Base-by-base conservation (phyloP, 1,140 invertebrate species). In the Cepaea nemoralis region DNA sequence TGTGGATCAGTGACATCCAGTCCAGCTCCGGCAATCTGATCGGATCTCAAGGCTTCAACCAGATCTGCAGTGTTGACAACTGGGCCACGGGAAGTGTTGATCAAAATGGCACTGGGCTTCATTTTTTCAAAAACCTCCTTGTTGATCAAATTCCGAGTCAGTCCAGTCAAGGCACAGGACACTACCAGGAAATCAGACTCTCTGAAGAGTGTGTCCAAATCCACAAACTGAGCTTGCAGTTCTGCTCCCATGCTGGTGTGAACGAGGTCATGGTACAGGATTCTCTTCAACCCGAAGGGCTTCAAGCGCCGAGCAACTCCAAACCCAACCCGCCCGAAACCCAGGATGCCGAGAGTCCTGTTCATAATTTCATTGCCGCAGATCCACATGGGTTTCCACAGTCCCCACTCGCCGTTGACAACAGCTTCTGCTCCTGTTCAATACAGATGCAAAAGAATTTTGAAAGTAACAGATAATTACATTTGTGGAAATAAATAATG, bases 1-100 rank as follows among this genome's bases (percentile, higher is more conserved):
- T 99, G 97, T 0, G 97, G 97, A 40, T 94, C 95, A 86, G 95
- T 98, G 0, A 98, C 97, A 93, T 99, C 97, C 24, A 99, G 92
- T 0, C 97, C 97, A 24, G 97, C 97, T 10, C 94, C 96, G 88
- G 93, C 92, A 70, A 98, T 97, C 69, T 92, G 93, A 19, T 94
- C 93, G 63, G 92, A 93, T 87, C 94, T 93, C 10, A 98, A 91
- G 16, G 96, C 96, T 27, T 86, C 86, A 42, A 83, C 81, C 19
- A 89, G 78, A 80, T 88, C 89, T 27, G 88, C 85, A 59, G 90
- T 88, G 42, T 91, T 81, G 0, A 92, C 86, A 2, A 92, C 81
- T 24, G 76, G 87, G 0, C 91, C 92, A 33, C 91, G 85, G 31
- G 87, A 84, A 6, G 87, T 86, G 80, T 92, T 92, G n/a, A 92